A percentile compares a stretch with the other conserved stretches of the same genome.
phyloP scores from a whole-genome alignment of 2,113 vertebrate genomes.

The Hydropotes inermis region DNA sequence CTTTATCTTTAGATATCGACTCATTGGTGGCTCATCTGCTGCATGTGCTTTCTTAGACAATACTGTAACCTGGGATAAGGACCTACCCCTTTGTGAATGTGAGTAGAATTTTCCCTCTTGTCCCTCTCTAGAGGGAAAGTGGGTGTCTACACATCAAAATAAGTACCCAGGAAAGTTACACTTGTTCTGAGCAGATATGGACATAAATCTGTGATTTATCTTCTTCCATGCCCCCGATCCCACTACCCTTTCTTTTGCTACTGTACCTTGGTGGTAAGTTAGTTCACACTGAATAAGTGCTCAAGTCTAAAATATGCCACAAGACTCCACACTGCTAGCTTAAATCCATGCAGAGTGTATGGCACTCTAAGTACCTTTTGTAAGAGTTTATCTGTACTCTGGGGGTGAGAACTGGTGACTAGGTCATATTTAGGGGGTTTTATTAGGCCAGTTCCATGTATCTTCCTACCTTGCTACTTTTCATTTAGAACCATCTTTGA shows the following conservation, averaged over 20 bases:
- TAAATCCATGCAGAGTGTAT: background rate
- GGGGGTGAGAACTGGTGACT: background rate
- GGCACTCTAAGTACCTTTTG: background rate
- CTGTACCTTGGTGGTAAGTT: background rate
- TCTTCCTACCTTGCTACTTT: background rate
- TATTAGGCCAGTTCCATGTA: background rate
- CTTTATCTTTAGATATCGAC: conserved; percentile 53
- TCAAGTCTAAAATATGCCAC: background rate
- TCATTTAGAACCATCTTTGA: background rate
- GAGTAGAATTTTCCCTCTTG: conserved; percentile 13
- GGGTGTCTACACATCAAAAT: background rate
- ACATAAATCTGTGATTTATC: background rate
- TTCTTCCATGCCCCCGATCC: background rate
- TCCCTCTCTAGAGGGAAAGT: background rate
- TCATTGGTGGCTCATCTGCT: conserved; percentile 39
- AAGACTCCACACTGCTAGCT: background rate
- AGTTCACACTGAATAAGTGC: conserved; percentile 12
- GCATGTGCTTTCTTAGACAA: conserved; percentile 31
- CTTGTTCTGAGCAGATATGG: background rate
- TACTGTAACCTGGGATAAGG: conserved; percentile 2
- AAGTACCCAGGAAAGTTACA: background rate
- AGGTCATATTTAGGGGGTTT: background rate
- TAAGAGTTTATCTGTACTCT: background rate
- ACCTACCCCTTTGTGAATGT: conserved; percentile 33
- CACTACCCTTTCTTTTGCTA: background rate